A percentile compares a stretch with the other conserved stretches of the same genome.
Conservation (phyloP, 2,113 vertebrate species). For the Osmerus eperlanus region DNA sequence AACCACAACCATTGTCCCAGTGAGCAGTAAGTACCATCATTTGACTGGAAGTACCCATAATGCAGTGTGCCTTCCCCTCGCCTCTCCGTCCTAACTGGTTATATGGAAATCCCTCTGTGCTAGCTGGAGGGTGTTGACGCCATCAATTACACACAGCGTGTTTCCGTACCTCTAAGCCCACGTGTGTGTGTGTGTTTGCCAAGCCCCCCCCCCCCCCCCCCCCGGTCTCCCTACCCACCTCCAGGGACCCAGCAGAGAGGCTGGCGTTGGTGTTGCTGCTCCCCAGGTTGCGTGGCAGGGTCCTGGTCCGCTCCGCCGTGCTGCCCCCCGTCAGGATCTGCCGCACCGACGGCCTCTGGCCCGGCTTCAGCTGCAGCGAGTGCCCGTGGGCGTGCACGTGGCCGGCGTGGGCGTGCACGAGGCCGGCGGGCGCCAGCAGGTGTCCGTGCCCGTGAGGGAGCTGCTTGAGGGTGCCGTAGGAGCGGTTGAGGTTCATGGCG, state of each 20-base stretch:
- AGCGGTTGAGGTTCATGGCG: constrained; percentile 84
- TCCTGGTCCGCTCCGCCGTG: constrained; percentile 90
- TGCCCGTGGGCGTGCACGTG: constrained; percentile 77
- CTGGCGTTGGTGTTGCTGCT: constrained; percentile 81
- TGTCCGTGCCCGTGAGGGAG: constrained; percentile 65
- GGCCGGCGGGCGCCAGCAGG: constrained; percentile 57
- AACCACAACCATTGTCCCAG: constrained; percentile 29
- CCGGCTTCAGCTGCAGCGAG: constrained; percentile 85
- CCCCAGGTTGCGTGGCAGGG: constrained; percentile 94
- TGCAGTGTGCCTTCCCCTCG: not conserved
- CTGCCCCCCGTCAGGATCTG: constrained; percentile 87
- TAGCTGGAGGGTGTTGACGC: too few species aligned
- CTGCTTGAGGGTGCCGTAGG: constrained; percentile 90
- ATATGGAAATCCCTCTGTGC: too few species aligned
- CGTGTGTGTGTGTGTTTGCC: not conserved
- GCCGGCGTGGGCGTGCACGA: constrained; percentile 63
- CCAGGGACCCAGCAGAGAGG: constrained; percentile 90
- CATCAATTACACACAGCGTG: not conserved
- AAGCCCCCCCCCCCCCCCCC: not conserved
- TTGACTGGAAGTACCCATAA: too few species aligned
- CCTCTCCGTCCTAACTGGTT: not conserved
- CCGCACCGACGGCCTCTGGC: constrained; percentile 84
- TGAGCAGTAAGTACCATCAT: constrained; percentile 31
- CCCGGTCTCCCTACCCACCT: constrained; percentile 78
- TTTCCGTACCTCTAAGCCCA: not conserved